Percentiles rank a stretch among this genome's conserved stretches.
These are phyloP conservation scores for Cassiopea andromeda DNA, from an alignment of 30 jellyfish, hydroid and myxozoan genomes.

Conservation along the genomic window DNA sequence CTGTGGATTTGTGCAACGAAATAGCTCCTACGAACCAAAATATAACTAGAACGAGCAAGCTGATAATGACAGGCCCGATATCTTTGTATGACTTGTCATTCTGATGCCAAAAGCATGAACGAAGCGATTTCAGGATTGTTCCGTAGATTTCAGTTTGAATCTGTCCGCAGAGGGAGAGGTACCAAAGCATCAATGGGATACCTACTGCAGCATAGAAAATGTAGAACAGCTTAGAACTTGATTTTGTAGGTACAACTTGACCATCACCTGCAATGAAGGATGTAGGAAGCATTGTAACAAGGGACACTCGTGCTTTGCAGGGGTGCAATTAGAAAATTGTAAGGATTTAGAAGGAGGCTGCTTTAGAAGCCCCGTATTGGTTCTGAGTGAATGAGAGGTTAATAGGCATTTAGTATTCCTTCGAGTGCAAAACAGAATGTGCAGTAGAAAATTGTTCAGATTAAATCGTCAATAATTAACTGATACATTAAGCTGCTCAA, in stretches of 20 bases:
- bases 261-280: constrained; percentile 63
- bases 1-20: constrained; percentile 24
- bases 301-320: too few relatives aligned
- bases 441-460: too few relatives aligned
- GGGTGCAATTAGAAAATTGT: too few relatives aligned
- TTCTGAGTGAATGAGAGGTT: too few relatives aligned
- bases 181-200: constrained; percentile 74
- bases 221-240: constrained; percentile 45
- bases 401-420: too few relatives aligned
- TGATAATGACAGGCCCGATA: constrained; percentile 58
- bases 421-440: too few relatives aligned
- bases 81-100: constrained; percentile 41
- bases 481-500: too few relatives aligned
- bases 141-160: constrained; percentile 48
- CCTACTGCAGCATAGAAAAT: constrained; percentile 62
- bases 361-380: too few relatives aligned
- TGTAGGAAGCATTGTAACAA: background rate
- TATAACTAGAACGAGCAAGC: constrained; percentile 33
- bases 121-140: constrained; percentile 16
- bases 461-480: too few relatives aligned
- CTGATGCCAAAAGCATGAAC: constrained; percentile 47
- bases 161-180: constrained; percentile 71
- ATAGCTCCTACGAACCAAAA: constrained; percentile 70
- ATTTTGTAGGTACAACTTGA: constrained; percentile 47
- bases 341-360: too few relatives aligned